Conservation (phyloP, 2,888 invertebrate species). For the Rhorus exstirpatorius region DNA sequence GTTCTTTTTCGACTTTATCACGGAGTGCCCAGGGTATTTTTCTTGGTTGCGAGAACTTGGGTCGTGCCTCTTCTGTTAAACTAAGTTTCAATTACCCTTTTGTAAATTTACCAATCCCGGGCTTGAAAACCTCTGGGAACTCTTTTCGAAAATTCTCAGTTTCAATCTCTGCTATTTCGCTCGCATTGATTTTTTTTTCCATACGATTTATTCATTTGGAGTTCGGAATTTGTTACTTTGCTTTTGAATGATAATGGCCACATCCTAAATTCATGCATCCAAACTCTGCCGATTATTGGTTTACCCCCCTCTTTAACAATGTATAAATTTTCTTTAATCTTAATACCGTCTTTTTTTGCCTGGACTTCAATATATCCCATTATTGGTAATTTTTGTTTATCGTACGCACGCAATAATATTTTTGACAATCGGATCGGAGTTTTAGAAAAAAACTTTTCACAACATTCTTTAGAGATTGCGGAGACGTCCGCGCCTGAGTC, state of each 20-base stretch:
- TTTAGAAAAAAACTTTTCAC: slow-evolving; percentile 33
- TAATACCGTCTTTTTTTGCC: not conserved
- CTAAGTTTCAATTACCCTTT: slow-evolving; percentile 47
- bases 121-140: too few species aligned
- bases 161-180: not conserved
- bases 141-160: slow-evolving; percentile 49
- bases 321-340: slow-evolving; percentile 28
- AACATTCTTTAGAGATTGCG: slow-evolving; percentile 40
- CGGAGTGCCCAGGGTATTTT: too few species aligned
- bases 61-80: too few species aligned
- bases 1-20: too few species aligned
- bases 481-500: slow-evolving; percentile 49
- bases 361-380: slow-evolving; percentile 33
- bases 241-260: slow-evolving; percentile 33
- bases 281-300: slow-evolving; percentile 37
- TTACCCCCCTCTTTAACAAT: slow-evolving; percentile 13
- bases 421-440: slow-evolving; percentile 11
- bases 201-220: not conserved
- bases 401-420: too few species aligned
- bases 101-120: slow-evolving; percentile 23
- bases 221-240: not conserved
- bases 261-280: slow-evolving; percentile 35
- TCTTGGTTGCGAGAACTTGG: too few species aligned
- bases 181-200: not conserved
- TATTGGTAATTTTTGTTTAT: slow-evolving; percentile 16